These are phyloP conservation scores for Pseudocheirus occidentalis DNA, from an alignment of 2,797 vertebrate genomes.

Conservation along the genomic window DNA sequence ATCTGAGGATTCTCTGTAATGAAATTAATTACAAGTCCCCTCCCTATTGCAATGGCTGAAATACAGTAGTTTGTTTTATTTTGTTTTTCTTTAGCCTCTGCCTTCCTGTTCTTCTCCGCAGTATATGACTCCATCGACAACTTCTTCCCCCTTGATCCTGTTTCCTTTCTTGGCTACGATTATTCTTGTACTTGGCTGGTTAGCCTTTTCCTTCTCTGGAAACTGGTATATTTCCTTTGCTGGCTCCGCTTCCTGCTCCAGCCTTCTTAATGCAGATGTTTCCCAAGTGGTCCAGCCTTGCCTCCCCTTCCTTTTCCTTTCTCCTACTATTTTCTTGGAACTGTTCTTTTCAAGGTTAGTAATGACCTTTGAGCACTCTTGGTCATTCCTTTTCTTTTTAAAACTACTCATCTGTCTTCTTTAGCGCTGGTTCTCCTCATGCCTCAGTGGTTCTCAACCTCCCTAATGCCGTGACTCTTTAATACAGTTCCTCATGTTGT, in stretches of 20 bases:
- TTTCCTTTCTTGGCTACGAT: neutral
- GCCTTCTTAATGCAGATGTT: neutral
- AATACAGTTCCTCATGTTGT: too few species aligned
- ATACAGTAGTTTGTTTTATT: neutral
- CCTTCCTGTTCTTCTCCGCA: neutral
- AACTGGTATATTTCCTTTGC: neutral
- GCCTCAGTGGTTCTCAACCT: too few species aligned
- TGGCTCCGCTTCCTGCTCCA: neutral
- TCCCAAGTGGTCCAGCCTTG: neutral
- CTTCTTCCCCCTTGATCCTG: neutral
- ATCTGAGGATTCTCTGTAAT: neutral
- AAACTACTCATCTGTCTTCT: neutral
- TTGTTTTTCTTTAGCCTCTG: neutral
- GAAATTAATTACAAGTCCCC: neutral
- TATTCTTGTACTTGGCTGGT: neutral
- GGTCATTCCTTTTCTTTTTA: neutral
- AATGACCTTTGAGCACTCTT: neutral
- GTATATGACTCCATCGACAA: neutral
- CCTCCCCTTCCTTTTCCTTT: neutral
- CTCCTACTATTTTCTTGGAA: neutral
- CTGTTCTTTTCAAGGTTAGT: neutral
- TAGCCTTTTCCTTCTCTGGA: neutral
- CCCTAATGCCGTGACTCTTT: too few species aligned
- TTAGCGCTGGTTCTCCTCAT: neutral
- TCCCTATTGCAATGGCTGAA: neutral